A percentile compares a stretch with the other conserved stretches of the same genome.
phyloP scores from a whole-genome alignment of 2,797 vertebrate genomes.

The Propithecus deckenii region DNA sequence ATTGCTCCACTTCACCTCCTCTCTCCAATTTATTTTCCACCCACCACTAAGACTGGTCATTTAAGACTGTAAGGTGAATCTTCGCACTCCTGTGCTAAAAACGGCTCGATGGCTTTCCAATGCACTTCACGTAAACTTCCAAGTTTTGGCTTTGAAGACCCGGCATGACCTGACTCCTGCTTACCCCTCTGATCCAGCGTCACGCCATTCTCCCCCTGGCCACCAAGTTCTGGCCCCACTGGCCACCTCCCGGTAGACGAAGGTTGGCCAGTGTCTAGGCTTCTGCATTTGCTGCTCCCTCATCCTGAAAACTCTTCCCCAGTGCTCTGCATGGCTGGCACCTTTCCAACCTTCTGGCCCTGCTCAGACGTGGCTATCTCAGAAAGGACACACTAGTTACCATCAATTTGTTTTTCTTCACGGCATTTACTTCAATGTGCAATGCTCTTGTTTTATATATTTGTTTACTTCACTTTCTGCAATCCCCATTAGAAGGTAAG shows the following conservation, averaged over 20 bases:
- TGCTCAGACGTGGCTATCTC: background rate
- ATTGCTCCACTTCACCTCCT: background rate
- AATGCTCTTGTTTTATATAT: fast-evolving
- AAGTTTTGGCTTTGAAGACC: background rate
- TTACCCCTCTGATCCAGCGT: background rate
- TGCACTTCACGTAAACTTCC: background rate
- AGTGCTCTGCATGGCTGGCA: background rate
- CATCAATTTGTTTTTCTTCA: fast-evolving
- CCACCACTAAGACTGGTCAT: no score
- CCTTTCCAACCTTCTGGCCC: background rate
- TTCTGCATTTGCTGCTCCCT: background rate
- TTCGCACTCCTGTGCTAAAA: background rate
- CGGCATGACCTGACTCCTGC: background rate
- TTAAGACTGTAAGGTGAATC: background rate
- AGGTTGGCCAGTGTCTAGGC: background rate
- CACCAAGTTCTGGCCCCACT: no score
- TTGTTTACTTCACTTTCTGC: no score
- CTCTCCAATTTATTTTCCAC: no score
- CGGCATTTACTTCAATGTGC: fast-evolving
- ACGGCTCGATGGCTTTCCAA: background rate
- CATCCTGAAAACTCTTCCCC: fast-evolving
- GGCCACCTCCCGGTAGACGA: background rate
- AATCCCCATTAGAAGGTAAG: background rate
- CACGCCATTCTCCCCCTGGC: background rate
- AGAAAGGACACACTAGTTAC: background rate